phyloP scores from a whole-genome alignment of 2,888 invertebrate species.

The Cheilosia grossa region DNA sequence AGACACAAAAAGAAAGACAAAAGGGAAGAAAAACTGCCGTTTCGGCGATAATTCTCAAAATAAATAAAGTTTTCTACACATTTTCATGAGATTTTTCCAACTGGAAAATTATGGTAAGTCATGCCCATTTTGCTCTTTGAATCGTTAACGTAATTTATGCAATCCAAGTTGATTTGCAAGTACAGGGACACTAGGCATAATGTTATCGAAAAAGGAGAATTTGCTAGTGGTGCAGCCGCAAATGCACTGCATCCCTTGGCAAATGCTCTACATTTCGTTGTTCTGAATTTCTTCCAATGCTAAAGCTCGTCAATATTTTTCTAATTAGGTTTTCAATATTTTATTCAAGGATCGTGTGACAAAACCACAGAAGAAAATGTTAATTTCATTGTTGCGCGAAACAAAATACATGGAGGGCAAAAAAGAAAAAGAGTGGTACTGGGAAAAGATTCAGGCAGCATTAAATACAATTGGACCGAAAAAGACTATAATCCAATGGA shows the following conservation, averaged over 20 bases:
- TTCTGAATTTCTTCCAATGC: constrained; percentile 76
- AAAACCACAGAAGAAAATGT: constrained; percentile 82
- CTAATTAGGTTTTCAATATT: constrained; percentile 78
- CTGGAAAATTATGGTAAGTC: constrained; percentile 62
- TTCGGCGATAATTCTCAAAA: constrained; percentile 47
- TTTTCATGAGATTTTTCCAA: constrained; percentile 61
- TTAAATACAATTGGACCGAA: constrained; percentile 82
- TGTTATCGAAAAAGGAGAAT: constrained; percentile 39
- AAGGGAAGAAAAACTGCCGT: constrained; percentile 29
- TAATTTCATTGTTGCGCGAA: constrained; percentile 81
- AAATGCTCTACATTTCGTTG: constrained; percentile 46
- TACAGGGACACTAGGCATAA: constrained; percentile 10
- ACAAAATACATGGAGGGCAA: constrained; percentile 82
- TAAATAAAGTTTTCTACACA: constrained; percentile 52
- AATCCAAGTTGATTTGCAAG: constrained; percentile 42
- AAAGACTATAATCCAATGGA: constrained; percentile 82
- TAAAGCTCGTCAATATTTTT: constrained; percentile 68
- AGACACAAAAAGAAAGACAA: constrained; percentile 58
- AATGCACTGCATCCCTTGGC: constrained; percentile 28
- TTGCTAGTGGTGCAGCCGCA: constrained; percentile 38
- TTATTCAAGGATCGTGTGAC: constrained; percentile 82
- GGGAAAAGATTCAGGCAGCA: constrained; percentile 82
- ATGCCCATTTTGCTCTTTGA: constrained; percentile 36
- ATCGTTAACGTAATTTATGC: constrained; percentile 58
- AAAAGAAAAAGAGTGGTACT: constrained; percentile 82